Evolutionary conservation across 2,797 vertebrate species (phyloP), one percentile per base, ranked within the genome.

Genomic region (Schizopygopsis malacanthus): DNA sequence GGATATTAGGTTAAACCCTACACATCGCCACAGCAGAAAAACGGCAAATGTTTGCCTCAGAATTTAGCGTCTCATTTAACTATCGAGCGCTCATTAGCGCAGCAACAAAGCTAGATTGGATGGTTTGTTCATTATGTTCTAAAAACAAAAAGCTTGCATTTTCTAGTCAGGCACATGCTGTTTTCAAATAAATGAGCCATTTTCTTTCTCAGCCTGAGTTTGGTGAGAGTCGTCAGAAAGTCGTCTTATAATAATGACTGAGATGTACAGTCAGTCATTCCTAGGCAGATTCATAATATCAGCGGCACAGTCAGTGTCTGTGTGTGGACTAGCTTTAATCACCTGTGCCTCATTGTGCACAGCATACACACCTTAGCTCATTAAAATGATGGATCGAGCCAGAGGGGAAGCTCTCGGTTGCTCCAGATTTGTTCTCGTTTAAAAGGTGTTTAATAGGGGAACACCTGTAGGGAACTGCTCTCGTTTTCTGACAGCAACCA

Each of bases 361-460:
- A 93, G 88, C 83, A 87, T 89, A 93, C 93, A 93, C 93, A 93
- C 93, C 91, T 94, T 93, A 93, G 90, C 94, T 97, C 96, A 96
- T 97, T 98, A 97, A 90, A 93, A 95, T 97, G 97, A 98, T 96
- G 95, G 96, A 97, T 98, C 94, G 93, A 93, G 93, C 93, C 91
- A 92, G 90, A 92, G 91, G 95, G 94, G 94, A 95, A 93, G 85
- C 93, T 94, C 92, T 93, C 92, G 91, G 87, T 94, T 93, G 88
- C 90, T 94, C 91, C 90, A 94, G 92, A 95, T 95, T 93, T 95
- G 94, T 95, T 94, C 93, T 91, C 92, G 90, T 94, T 95, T 92
- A 94, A 93, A 94, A 92, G 92, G 93, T 93, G 93, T 93, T 93
- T 94, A 95, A 94, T 95, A 94, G 92, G 90, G 63, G 91, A 93